Evolutionary conservation across 2,113 vertebrate species (phyloP), one percentile per base, ranked within the genome.

Genomic region (Lophura nycthemera): DNA sequence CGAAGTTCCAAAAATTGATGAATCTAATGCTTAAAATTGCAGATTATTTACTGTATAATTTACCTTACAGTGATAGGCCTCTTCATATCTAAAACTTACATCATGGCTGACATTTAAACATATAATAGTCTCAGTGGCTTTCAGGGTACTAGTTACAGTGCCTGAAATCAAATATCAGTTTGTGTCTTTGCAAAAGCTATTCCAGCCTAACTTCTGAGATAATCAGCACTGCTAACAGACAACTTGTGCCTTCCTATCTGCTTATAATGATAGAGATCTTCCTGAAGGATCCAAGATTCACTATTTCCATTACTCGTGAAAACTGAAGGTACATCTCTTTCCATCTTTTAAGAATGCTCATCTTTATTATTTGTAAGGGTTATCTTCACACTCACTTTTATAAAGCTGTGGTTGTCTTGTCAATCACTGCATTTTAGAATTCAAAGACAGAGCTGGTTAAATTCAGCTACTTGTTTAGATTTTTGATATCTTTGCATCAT

Each of bases 221-320:
- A 69, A 81, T 11, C 5, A 1, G 11, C 34, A 20, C 21, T 32
- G 32, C 43, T 48, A 50, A 65, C 13, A 82, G 84, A 30, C 4
- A 74, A 60, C 17, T 40, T 74, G 36, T 45, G 48, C 42, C 7
- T 29, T 88, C 5, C 5, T 82, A 8, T 15, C 7, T 13, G 8
- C 2, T 2, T 38, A 34, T 40, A 79, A 47, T 0, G 1, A 38
- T 11, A 10, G 0, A 43, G 34, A 70, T 10, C 9, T 75, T 24
- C 22, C 21, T 56, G 16, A 8, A 54, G 24, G 8, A 16, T 10
- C 20, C 27, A 70, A 25, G 13, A 69, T 69, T 16, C 75, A 20
- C 8, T 59, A 10, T 10, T 45, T 65, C 24, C 0, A 0, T 40
- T 64, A 3, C 17, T 21, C 20, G 3, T 4, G 69, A 73, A 82